Evolutionary conservation across 1,140 invertebrate species (phyloP), one percentile per base, ranked within the genome.

Genomic region (Penaeus japonicus): DNA sequence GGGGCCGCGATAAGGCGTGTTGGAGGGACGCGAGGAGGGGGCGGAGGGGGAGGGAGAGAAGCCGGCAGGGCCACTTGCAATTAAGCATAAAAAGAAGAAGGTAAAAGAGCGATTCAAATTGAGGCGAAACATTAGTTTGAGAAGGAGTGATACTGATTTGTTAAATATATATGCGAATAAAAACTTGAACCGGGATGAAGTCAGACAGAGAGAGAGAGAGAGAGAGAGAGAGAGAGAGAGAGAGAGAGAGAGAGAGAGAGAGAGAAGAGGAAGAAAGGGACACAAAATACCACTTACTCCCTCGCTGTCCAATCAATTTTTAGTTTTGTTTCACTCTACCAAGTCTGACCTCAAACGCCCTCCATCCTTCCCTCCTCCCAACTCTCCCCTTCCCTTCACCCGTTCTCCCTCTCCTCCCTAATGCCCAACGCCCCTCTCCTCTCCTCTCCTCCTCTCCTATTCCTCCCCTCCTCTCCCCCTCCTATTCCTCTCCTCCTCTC

Each of bases 11-110:
- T 47, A 79, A 24, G 35, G 39, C 20, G 77, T n/a, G 77, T 18
- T 18, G 77, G 77, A 53, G n/a, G 77, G 77, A 35, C 77, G 54
- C n/a, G 77, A 79, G 77, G 77, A 35, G 77, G 35, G 77, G 39
- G 54, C 32, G 73, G 3, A 47, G 30, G 77, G 27, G 77, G 54
- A 32, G 39, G 75, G 32, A 47, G 77, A 35, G 47, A 35, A 47
- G 77, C 54, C 10, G 27, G 18, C n/a, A 47, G 20, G 32, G 32
- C 15, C 2, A 39, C 7, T 39, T 39, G 47, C 10, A 12, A 47
- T 47, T 47, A 12, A 1, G 47, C 47, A 47, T 12, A 47, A 47
- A 47, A 47, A 47, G 15, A 47, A 47, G 7, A 20, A 77, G 73
- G 73, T 17, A n/a, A 55, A 55, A 55, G 22, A 22, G 55, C 47